Evolutionary conservation across 2,797 vertebrate genomes (phyloP).

Genomic region (Sebastes minor): DNA sequence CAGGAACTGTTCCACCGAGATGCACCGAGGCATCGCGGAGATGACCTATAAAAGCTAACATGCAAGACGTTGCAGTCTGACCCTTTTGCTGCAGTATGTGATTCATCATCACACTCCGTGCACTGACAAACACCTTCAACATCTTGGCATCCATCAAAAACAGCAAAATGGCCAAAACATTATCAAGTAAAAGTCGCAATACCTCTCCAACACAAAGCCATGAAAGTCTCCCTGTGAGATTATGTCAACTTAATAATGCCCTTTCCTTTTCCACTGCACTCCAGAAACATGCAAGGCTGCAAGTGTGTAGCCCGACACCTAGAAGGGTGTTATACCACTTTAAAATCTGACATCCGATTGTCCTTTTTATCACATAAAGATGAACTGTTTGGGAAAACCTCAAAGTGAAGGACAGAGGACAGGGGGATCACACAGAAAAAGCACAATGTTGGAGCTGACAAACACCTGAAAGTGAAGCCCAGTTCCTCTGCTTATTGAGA

Average conservation of each 20-base stretch:
- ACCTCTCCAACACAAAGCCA: not conserved
- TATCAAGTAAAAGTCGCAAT: conserved; percentile 2
- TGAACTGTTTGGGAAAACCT: conserved; percentile 15
- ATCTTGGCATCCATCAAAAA: conserved; percentile 26
- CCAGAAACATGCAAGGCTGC: conserved; percentile 30
- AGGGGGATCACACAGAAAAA: not conserved
- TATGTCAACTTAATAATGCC: conserved; percentile 29
- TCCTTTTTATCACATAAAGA: conserved; percentile 26
- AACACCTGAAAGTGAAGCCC: conserved; percentile 13
- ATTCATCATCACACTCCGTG: conserved; percentile 39
- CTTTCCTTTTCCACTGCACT: conserved; percentile 44
- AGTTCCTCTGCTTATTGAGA: not conserved
- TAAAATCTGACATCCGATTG: conserved; percentile 49
- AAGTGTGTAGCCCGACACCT: conserved; percentile 8
- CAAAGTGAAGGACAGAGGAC: not conserved
- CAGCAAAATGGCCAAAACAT: conserved; percentile 16
- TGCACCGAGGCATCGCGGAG: conserved; percentile 32
- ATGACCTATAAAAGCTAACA: conserved; percentile 56
- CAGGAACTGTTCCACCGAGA: conserved; percentile 12
- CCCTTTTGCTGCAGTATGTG: conserved; percentile 25
- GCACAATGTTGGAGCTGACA: conserved; percentile 21
- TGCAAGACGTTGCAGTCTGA: conserved; percentile 45
- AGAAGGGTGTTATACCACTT: not conserved
- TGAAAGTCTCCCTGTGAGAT: conserved; percentile 24
- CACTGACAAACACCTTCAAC: conserved; percentile 7